A percentile compares a stretch with the other conserved stretches of the same genome.
These are phyloP conservation scores for Nothura maculosa DNA, from an alignment of 2,797 vertebrate genomes.

Conservation along the genomic window DNA sequence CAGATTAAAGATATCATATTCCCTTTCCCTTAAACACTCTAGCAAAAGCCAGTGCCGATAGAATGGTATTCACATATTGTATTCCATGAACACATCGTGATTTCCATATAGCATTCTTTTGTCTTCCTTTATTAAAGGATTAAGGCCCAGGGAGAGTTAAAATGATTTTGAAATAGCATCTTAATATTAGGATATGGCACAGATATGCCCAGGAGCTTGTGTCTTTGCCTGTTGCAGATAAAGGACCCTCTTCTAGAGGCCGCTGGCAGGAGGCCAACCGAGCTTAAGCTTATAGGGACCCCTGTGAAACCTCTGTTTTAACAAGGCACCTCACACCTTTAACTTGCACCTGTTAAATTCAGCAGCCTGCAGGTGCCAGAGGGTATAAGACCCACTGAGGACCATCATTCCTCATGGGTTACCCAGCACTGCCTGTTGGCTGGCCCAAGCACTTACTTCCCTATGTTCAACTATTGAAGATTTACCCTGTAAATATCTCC, in stretches of 20 bases:
- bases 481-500: background rate
- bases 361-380: background rate
- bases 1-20: background rate
- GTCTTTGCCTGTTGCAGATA: background rate
- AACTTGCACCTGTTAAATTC: background rate
- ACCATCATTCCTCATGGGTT: background rate
- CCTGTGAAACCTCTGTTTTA: background rate
- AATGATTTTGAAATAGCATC: background rate
- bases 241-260: background rate
- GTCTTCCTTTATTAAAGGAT: background rate
- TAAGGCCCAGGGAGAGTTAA: background rate
- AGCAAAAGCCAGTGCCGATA: background rate
- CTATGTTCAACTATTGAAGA: background rate
- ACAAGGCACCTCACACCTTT: background rate
- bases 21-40: background rate
- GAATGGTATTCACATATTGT: background rate
- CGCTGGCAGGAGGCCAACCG: background rate
- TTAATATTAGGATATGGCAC: background rate
- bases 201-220: background rate
- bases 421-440: background rate
- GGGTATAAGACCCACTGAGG: background rate
- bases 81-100: background rate
- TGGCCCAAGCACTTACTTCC: background rate
- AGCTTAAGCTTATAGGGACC: background rate
- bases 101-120: background rate